Conservation (phyloP, 2,888 invertebrate species). For the Chesias legatella region DNA sequence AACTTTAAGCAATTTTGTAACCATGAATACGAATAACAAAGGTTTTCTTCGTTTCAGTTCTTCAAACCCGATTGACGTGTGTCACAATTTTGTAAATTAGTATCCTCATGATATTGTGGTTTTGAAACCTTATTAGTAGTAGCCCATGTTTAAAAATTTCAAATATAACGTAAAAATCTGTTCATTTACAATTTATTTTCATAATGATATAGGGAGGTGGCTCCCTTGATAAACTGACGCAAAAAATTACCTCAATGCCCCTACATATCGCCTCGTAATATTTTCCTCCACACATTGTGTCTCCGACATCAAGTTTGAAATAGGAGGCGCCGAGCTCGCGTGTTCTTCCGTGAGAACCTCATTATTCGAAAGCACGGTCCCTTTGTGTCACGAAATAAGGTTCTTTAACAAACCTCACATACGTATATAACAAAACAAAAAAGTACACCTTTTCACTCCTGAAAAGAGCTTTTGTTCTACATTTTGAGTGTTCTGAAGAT, state of each 20-base stretch:
- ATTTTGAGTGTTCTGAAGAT: conserved; percentile 27
- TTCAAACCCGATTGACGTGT: too few species aligned
- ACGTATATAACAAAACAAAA: conserved; percentile 39
- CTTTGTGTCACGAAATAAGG: conserved; percentile 76
- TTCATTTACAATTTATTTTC: neutral
- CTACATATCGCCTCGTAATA: conserved; percentile 19
- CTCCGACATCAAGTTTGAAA: conserved; percentile 66
- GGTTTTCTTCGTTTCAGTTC: too few species aligned
- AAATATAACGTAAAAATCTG: too few species aligned
- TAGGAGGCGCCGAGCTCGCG: conserved; percentile 58
- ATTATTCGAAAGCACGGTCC: conserved; percentile 75
- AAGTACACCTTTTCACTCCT: conserved; percentile 34
- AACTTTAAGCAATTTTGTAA: too few species aligned
- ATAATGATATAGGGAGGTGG: conserved; percentile 5
- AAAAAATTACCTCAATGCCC: conserved; percentile 6
- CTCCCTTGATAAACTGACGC: conserved; percentile 5
- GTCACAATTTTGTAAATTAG: too few species aligned
- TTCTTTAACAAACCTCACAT: conserved; percentile 75
- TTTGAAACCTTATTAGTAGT: too few species aligned
- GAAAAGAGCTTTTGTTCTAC: conserved; percentile 35
- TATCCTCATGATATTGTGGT: too few species aligned
- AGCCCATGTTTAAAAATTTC: too few species aligned
- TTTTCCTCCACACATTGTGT: conserved; percentile 42
- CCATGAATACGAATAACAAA: too few species aligned
- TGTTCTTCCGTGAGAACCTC: conserved; percentile 62